Evolutionary conservation across 1,140 invertebrate species (phyloP).

Genomic region (Dinoponera quadriceps): DNA sequence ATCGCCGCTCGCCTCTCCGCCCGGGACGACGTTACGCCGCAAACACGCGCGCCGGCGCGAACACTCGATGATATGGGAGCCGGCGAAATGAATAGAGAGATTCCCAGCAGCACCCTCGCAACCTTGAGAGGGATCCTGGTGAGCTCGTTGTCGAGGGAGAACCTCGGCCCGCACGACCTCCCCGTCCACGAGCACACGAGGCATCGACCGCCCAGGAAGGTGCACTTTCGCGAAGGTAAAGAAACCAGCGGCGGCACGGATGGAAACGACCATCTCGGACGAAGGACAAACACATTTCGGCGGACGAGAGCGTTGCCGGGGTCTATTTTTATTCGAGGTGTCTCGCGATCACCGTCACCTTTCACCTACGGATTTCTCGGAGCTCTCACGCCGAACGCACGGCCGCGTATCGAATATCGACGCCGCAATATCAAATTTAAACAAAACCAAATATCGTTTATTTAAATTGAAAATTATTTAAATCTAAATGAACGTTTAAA

Average conservation of each 20-base stretch:
- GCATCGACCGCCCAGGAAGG: slow-evolving; percentile 79
- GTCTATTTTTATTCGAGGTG: not conserved
- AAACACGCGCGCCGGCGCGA: slow-evolving; percentile 19
- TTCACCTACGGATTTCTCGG: not conserved
- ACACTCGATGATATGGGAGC: slow-evolving; percentile 78
- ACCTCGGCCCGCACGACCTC: slow-evolving; percentile 85
- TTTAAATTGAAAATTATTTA: no score
- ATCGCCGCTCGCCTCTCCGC: not conserved
- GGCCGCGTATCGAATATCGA: not conserved
- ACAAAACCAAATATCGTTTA: no score
- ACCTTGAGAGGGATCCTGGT: slow-evolving; percentile 88
- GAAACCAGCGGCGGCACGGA: no score
- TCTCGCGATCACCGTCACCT: not conserved
- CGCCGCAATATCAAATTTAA: no score
- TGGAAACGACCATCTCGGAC: not conserved
- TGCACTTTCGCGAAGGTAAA: slow-evolving; percentile 79
- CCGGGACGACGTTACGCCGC: not conserved
- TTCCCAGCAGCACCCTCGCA: slow-evolving; percentile 86
- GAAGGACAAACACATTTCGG: not conserved
- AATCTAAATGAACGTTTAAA: no score
- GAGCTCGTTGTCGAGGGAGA: slow-evolving; percentile 87
- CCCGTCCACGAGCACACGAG: slow-evolving; percentile 77
- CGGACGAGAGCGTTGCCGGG: not conserved
- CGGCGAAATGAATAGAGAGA: slow-evolving; percentile 84
- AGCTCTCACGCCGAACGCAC: not conserved